Percentiles rank a stretch among this genome's conserved stretches.
Evolutionary conservation across 1,140 invertebrate genomes (phyloP).

Genomic region (Pachyrhynchus sulphureomaculatus): DNA sequence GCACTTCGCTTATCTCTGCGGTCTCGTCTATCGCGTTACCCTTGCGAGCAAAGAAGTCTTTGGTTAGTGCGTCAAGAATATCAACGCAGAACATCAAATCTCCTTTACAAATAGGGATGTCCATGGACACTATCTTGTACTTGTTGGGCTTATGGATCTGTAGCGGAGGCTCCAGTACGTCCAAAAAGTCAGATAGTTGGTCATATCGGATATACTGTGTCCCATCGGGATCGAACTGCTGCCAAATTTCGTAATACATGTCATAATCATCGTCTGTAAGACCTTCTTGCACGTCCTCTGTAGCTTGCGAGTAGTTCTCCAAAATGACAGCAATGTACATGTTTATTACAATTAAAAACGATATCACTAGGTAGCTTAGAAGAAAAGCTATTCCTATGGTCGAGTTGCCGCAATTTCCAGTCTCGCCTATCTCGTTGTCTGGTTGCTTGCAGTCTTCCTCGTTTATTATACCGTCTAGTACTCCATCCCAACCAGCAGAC

Average conservation of each 20-base stretch:
- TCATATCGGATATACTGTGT: constrained; percentile 95
- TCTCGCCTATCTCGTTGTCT: constrained; percentile 81
- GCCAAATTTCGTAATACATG: constrained; percentile 99
- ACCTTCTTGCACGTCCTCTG: constrained; percentile 97
- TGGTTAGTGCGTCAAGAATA: constrained; percentile 93
- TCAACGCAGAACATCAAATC: constrained; percentile 97
- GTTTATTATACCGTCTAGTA: constrained; percentile 94
- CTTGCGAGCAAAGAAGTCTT: constrained; percentile 96
- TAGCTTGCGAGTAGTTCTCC: constrained; percentile 95
- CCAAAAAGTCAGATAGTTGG: constrained; percentile 90
- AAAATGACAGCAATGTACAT: constrained; percentile 99
- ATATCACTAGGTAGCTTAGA: constrained; percentile 94
- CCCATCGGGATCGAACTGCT: constrained; percentile 96
- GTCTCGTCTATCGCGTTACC: constrained; percentile 89
- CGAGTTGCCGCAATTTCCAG: constrained; percentile 89
- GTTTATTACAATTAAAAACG: constrained; percentile 97
- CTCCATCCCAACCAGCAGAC: constrained; percentile 95
- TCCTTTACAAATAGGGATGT: constrained; percentile 96
- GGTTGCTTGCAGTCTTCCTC: constrained; percentile 88
- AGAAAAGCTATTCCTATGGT: constrained; percentile 93
- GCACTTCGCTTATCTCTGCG: constrained; percentile 77
- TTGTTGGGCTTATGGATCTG: constrained; percentile 98
- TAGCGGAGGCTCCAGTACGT: constrained; percentile 89
- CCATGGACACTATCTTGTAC: constrained; percentile 98
- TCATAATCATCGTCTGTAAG: constrained; percentile 98